Evolutionary conservation across 2,797 vertebrate species (phyloP).

Genomic region (Cheirogaleus major): DNA sequence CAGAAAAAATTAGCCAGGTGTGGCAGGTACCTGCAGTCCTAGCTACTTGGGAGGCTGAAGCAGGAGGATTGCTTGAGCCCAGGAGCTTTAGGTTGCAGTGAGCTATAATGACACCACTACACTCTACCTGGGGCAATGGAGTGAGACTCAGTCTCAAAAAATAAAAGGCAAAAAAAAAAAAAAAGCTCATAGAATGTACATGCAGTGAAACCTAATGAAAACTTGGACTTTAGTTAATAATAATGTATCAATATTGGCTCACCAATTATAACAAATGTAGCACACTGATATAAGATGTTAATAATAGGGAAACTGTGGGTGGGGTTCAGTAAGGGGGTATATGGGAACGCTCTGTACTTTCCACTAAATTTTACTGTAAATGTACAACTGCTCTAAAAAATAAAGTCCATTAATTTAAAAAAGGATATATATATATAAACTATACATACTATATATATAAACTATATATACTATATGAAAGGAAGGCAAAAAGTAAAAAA

Average conservation of each 20-base stretch:
- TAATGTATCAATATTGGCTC: conserved; percentile 25
- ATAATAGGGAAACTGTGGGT: not conserved
- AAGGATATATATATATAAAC: not conserved
- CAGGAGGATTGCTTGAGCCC: not conserved
- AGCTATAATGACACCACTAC: no score
- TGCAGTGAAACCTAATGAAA: conserved; percentile 25
- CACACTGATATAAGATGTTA: not conserved
- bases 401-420: not conserved
- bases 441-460: no score
- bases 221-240: conserved; percentile 23
- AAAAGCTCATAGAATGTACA: not conserved
- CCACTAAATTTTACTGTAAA: not conserved
- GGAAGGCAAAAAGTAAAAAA: conserved; percentile 22
- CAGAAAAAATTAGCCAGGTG: not conserved
- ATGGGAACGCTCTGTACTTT: not conserved
- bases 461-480: not conserved
- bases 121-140: not conserved
- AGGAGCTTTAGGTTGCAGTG: not conserved
- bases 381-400: conserved; percentile 17
- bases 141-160: not conserved
- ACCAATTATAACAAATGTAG: conserved; percentile 12
- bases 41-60: not conserved
- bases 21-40: not conserved
- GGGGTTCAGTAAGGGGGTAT: not conserved
- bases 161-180: no score